Base-by-base conservation (phyloP, 2,888 invertebrate species). In the Acleris holmiana region DNA sequence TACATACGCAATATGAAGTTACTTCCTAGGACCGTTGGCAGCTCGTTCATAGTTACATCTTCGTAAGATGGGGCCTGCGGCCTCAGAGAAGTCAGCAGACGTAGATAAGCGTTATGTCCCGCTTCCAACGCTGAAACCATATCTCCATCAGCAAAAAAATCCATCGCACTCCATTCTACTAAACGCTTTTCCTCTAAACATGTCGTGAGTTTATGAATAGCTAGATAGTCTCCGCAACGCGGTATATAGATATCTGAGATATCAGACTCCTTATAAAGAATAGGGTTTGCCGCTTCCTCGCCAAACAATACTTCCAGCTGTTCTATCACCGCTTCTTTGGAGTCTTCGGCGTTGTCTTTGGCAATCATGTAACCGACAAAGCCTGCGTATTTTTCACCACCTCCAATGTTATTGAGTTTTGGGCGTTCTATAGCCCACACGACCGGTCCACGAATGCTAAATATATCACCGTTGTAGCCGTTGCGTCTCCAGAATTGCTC, bases 371-470 rank as follows among this genome's bases (percentile, higher is more conserved):
- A 91, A 2, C 92, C 92, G 8, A 86, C 75, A 46, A 92, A 69
- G 10, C 80, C 75, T 0, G 84, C 71, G 55, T 81, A 84, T 17
- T 76, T 77, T 13, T 85, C 82, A 2, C 69, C 51, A 55, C 83
- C 83, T 1, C 86, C 86, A 0, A 84, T 84, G 0, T 76, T 76
- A 1, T 89, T 86, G 64, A 87, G 41, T 51, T 67, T 79, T 0
- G 91, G 92, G 7, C 77, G 80, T 65, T 90, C 86, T 76, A 87
- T 91, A 0, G 91, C 91, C 92, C 92, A 92, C n/a, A 91, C 74
- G 2, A 93, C 88, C 0, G 92, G 91, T 5, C 93, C 93, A 51
- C 80, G 80, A 48, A 89, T 73, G 69, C 92, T 92, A 2, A 93
- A 76, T 61, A 92, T 90, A 56, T 92, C 91, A 1, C 93, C 93